Evolutionary conservation across 2,888 invertebrate species (phyloP), one percentile per base, ranked within the genome.

Genomic region (Acanthosoma haemorrhoidale): DNA sequence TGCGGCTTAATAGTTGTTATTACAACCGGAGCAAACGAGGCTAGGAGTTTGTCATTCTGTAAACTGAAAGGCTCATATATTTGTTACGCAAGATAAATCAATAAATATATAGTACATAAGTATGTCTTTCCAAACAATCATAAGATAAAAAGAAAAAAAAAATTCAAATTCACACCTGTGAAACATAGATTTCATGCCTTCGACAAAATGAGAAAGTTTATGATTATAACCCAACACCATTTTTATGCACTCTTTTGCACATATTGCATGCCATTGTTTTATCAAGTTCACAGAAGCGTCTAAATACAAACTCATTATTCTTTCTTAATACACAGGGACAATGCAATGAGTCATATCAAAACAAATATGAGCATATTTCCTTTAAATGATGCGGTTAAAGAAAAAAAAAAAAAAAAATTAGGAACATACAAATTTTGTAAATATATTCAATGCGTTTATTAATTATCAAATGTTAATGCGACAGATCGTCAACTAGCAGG

Each of bases 221-320:
- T 25, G 51, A n/a, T n/a, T n/a, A n/a, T n/a, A n/a, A 51, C 51
- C 51, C 51, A 51, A 51, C 51, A 51, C 51, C 51, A 51, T 51
- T 43, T 51, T 13, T 51, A 51, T 51, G 51, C 51, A 51, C 51
- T 51, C 51, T 51, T n/a, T 51, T 25, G 29, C 51, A 13, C 51
- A 51, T 51, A n/a, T 51, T 51, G 51, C 51, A 51, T 51, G 51
- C 51, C 51, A 51, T 21, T 51, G 51, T 25, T 51, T 51, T 51
- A 13, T 51, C 51, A 51, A 51, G 5, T 51, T 25, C 51, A 51
- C 51, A 51, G 51, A 51, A 51, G 51, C 51, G 29, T 51, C 51
- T 51, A 51, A 25, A n/a, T 25, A 25, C 51, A 51, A 51, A 51
- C 2, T 51, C n/a, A 51, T 51, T 51, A 51, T 51, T 51, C n/a